Conservation (phyloP, 2,113 vertebrate genomes). For the Galemys pyrenaicus region DNA sequence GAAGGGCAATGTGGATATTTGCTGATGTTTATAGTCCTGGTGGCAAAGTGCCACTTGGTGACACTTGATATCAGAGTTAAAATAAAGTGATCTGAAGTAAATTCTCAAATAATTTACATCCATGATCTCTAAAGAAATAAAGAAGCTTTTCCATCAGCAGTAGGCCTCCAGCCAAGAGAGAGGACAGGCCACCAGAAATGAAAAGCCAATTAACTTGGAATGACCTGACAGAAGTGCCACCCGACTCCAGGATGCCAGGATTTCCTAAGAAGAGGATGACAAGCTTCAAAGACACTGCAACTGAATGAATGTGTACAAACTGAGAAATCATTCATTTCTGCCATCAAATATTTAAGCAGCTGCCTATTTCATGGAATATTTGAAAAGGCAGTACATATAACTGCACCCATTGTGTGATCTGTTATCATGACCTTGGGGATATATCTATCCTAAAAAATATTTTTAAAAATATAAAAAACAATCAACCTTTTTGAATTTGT, state of each 20-base stretch:
- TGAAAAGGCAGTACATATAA: neutral
- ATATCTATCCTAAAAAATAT: neutral
- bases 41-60: neutral
- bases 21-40: neutral
- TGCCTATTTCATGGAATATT: neutral
- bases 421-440: neutral
- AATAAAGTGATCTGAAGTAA: neutral
- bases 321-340: neutral
- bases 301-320: neutral
- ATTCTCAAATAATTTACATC: conserved; percentile 49
- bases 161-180: neutral
- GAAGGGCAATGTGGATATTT: neutral
- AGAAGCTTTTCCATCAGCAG: neutral
- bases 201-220: conserved; percentile 38
- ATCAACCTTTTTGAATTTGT: neutral
- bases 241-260: neutral
- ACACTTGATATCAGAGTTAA: neutral
- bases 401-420: neutral
- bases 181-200: neutral
- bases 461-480: neutral
- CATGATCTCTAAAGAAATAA: neutral
- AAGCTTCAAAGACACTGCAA: neutral
- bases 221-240: neutral
- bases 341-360: conserved; percentile 44
- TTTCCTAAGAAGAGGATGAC: conserved; percentile 23